Evolutionary conservation across 2,888 invertebrate species (phyloP), one percentile per base, ranked within the genome.

Genomic region (Caenorhabditis japonica): DNA sequence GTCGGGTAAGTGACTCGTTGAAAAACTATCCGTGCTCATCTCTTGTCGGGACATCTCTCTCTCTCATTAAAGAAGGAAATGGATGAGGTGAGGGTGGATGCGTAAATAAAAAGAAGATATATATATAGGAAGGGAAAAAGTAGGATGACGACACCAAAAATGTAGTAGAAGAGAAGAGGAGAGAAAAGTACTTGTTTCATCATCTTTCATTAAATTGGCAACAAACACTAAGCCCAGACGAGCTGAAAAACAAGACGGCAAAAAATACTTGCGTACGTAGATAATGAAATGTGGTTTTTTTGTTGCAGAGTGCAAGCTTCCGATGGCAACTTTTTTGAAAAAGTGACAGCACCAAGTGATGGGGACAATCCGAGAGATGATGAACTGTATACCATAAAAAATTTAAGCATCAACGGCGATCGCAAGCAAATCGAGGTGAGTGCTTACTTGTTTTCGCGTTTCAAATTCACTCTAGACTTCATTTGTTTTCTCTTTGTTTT

Each of bases 311-410:
- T 95, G 15, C 94, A 95, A 91, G 94, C 95, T 84, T 93, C 94
- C 33, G 95, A 96, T 88, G 94, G 93, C 8, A 93, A 94, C 62
- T 95, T 95, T 90, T 96, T 95, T 89, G 95, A 95, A 89, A 94
- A 92, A 88, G 94, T 94, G 90, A 94, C 94, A 17, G 93, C 94
- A 25, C 89, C 95, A 19, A 43, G 64, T 23, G 77, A 82, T 36
- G 75, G 59, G 12, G 79, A 80, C 19, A 71, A 68, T 8, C 39
- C 44, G 21, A 52, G 68, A 34, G 80, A 76, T 21, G 83, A 81
- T 56, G 84, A 84, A 56, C 71, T 85, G 49, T 79, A 78, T 46
- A 85, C 84, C 17, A 85, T 85, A 73, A 84, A 83, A 56, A 83
- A 83, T 38, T 77, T 85, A 46, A 81, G 81, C 46, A 77, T 85